Evolutionary conservation across 2,888 invertebrate species (phyloP), one percentile per base, ranked within the genome.

Genomic region (Orthonevra nobilis): DNA sequence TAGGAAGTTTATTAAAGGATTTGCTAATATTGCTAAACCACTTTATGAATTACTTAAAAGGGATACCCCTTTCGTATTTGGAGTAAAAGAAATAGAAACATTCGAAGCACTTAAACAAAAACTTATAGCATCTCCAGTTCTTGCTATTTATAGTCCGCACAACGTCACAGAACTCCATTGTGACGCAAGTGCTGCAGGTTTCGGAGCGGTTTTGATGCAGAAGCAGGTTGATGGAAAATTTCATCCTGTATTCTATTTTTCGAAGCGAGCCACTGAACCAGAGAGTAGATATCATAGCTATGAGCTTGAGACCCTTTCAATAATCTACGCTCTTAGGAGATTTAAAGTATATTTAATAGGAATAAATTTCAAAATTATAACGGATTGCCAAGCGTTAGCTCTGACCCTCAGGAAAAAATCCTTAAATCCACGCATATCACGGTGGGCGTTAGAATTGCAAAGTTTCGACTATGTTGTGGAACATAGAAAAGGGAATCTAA

Each of bases 21-120:
- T 44, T 7, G 14, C 44, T 20, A 44, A 44, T 3, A 9, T 56
- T 20, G 26, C 42, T 12, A 68, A 73, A 32, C 64, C 64, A 10
- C 40, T 64, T 9, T 44, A 74, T 12, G 58, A 66, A 28, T 20
- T 74, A 9, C 5, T 48, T 10, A 68, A 42, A 61, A 74, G 42
- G 14, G 38, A 61, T 12, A 23, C 28, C 26, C 44, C 60, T 17
- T 75, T 63, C 70, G 12, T 44, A 9, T 84, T 82, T 74, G 81
- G 81, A 4, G 7, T 38, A 9, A 10, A 72, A 5, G 81, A 84
- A 56, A 1, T 32, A 1, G 19, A 82, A 10, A 48, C 83, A 36
- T 85, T 84, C 68, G 81, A 83, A 83, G 83, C 38, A n/a, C 38
- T 52, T 7, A 50, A 50, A 32, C 10, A 6, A 3, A 50, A 50